Evolutionary conservation across 2,113 vertebrate species (phyloP), one percentile per base, ranked within the genome.

Genomic region (Fregetta grallaria): DNA sequence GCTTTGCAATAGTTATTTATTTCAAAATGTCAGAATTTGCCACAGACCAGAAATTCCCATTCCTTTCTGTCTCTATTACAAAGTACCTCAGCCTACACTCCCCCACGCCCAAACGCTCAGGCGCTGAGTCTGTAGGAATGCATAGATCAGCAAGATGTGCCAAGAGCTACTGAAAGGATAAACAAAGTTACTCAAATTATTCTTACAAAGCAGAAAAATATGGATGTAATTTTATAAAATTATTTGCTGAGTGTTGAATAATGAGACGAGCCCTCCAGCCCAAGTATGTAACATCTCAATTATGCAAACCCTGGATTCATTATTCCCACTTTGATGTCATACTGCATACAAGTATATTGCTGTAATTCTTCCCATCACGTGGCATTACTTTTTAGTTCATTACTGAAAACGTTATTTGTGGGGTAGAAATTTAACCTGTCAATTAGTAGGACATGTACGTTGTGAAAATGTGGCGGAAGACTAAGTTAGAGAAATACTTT

Each of bases 21-120:
- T 94, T 95, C 92, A 86, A 86, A 96, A 93, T 80, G 94, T 94
- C 95, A 96, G 90, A 86, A 71, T 88, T 90, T 92, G 92, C 90
- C 88, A 94, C 90, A 95, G 90, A 70, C 55, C 85, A 96, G 88
- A 86, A 83, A 91, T 86, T 80, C 95, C 82, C 56, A 32, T 92
- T 88, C 78, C 85, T 88, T 93, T 79, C 88, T 74, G 82, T 73
- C 82, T 92, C 74, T 83, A 11, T 77, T 86, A 66, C 36, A 47
- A 50, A 86, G 78, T 45, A 40, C 45, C 53, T 82, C 58, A 70
- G 72, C 88, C 19, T 26, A 53, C 62, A 34, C 80, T 30, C 63
- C 71, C 82, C 53, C 44, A 3, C 75, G 56, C 49, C 77, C 86
- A 38, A 50, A 47, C 2, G 4, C 72, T 52, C 15, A 10, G 38